phyloP scores from a whole-genome alignment of 2,113 vertebrate genomes.

The Zingel zingel region DNA sequence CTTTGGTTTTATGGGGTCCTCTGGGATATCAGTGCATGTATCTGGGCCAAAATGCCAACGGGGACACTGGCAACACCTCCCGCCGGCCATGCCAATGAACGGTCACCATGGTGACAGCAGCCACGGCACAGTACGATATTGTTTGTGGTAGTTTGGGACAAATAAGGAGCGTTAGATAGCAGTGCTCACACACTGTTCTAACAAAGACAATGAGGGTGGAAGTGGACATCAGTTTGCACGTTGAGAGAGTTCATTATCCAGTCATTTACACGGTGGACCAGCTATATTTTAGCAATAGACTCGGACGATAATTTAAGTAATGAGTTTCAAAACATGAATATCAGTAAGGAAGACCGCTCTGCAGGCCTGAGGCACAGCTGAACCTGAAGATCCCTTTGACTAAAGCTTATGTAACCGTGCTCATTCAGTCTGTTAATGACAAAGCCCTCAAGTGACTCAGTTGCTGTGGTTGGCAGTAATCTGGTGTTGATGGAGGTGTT shows the following conservation, averaged over 20 bases:
- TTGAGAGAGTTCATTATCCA: not conserved
- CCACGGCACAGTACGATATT: slow-evolving; percentile 53
- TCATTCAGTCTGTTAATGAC: slow-evolving; percentile 24
- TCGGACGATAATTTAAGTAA: not conserved
- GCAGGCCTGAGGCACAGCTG: not conserved
- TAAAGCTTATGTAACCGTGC: slow-evolving; percentile 33
- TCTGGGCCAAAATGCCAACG: slow-evolving; percentile 65
- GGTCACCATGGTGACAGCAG: slow-evolving; percentile 63
- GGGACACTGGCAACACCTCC: slow-evolving; percentile 55
- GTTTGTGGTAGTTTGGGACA: slow-evolving; percentile 48
- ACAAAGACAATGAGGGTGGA: not conserved
- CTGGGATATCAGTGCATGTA: slow-evolving; percentile 16
- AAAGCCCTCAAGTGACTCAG: not conserved
- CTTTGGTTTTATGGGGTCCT: slow-evolving; percentile 3
- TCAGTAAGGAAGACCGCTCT: too few relatives aligned
- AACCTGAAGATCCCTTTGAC: not conserved
- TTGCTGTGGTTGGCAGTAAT: not conserved
- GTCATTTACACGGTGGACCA: not conserved
- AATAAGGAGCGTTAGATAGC: slow-evolving; percentile 40
- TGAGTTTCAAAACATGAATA: not conserved
- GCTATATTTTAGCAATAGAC: not conserved
- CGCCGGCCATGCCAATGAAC: slow-evolving; percentile 46
- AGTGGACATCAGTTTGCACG: not conserved
- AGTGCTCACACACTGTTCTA: slow-evolving; percentile 27
- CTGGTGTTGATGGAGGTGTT: not conserved